phyloP scores from a whole-genome alignment of 2,888 invertebrate genomes.

The Dryobotodes eremita region DNA sequence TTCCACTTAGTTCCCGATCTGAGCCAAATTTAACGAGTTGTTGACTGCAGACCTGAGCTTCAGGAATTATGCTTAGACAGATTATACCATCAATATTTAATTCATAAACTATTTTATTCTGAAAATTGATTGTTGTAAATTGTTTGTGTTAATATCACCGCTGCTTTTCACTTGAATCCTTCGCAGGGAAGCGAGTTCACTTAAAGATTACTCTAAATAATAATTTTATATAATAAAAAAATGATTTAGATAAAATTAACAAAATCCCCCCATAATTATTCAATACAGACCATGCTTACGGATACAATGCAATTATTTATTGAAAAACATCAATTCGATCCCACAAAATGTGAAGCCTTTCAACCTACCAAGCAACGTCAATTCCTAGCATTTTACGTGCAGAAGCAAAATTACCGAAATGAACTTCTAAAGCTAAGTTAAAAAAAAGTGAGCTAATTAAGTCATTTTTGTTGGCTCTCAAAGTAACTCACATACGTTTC shows the following conservation, averaged over 20 bases:
- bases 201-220: not conserved
- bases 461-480: too few relatives aligned
- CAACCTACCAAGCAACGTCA: not conserved
- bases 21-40: constrained; percentile 72
- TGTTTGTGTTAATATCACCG: not conserved
- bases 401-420: not conserved
- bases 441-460: constrained; percentile 8
- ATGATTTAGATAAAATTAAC: too few relatives aligned
- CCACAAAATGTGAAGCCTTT: not conserved
- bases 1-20: constrained; percentile 74
- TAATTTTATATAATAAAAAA: too few relatives aligned
- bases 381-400: not conserved
- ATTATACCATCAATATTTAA: constrained; percentile 57
- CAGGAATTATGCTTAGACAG: constrained; percentile 52
- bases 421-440: not conserved
- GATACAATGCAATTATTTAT: too few relatives aligned
- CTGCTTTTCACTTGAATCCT: too few relatives aligned
- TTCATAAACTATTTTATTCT: constrained; percentile 18
- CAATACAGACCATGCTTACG: not conserved
- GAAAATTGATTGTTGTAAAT: not conserved
- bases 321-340: not conserved
- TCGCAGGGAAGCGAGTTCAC: not conserved
- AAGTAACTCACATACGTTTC: not conserved
- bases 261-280: not conserved
- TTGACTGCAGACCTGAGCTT: constrained; percentile 62